Percentiles rank a stretch among this genome's conserved stretches.
Evolutionary conservation across 2,113 vertebrate genomes (phyloP).

Genomic region (Amblyornis subalaris): DNA sequence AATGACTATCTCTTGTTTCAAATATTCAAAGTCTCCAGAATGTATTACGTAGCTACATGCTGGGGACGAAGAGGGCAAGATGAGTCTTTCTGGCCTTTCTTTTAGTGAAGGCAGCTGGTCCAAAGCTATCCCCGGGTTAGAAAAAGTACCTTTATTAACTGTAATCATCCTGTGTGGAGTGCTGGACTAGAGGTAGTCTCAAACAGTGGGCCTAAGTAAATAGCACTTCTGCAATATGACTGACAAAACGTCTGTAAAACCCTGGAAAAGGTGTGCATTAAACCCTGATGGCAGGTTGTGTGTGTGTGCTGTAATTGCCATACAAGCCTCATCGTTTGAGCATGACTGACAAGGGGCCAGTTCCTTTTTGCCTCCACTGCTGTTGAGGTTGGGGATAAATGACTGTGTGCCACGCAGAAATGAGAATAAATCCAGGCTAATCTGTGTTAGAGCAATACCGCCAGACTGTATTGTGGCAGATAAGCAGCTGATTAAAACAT

Average conservation of each 20-base stretch:
- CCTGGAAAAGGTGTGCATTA: neutral
- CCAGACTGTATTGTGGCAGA: neutral
- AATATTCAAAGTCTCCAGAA: neutral
- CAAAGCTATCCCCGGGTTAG: neutral
- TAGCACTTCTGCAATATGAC: neutral
- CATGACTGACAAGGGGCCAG: neutral
- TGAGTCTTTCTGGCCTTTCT: neutral
- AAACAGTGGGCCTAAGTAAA: neutral
- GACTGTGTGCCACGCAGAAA: neutral
- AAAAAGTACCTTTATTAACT: neutral
- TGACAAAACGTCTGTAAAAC: neutral
- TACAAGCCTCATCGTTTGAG: neutral
- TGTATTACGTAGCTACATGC: neutral
- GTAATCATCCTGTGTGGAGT: neutral
- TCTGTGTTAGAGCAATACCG: neutral
- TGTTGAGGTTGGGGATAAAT: neutral
- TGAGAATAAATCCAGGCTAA: neutral
- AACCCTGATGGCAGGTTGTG: neutral
- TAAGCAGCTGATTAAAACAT: neutral
- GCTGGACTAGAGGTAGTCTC: neutral
- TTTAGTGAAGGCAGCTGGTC: neutral
- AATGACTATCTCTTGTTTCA: constrained; percentile 21
- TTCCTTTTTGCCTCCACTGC: neutral
- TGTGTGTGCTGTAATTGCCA: neutral
- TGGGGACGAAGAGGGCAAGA: neutral